Base-by-base conservation (phyloP, 2,888 invertebrate genomes). In the Prenolepis imparis region DNA sequence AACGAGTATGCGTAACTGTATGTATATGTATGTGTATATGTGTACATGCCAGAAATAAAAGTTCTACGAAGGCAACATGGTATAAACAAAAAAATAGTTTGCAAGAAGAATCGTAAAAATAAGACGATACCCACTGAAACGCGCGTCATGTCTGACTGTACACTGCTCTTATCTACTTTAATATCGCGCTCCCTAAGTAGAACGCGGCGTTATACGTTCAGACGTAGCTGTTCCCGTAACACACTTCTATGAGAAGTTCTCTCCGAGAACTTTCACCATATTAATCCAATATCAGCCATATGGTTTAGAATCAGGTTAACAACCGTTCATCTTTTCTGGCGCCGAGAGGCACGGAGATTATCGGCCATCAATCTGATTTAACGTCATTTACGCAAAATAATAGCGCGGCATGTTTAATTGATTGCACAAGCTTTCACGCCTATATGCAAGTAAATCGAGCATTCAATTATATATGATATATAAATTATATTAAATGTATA, bases 181-280 rank as follows among this genome's bases (percentile, higher is more conserved):
- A 88, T 87, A 87, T 89, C 88, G 84, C 85, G 87, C 77, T 83
- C 84, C 74, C 88, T 87, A 90, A 90, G 89, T 90, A 88, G 90
- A 90, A 90, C 89, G 89, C 85, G 86, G 86, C 89, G 86, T 90
- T 90, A 52, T n/a, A 85, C 84, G 84, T 73, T 90, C 87, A 90
- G 88, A 89, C 90, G 81, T 87, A 83, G 84, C 80, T 85, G 90
- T 86, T 90, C 90, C 88, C 87, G 84, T 90, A 90, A 90, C 90
- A 90, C 86, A 90, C 88, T 90, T 90, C 90, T 82, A 85, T 85
- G 81, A 86, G 88, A 84, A 85, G 85, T 87, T 89, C 88, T 86
- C 89, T 88, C 89, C 72, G 86, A 87, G 90, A 87, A 90, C 89
- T 90, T 90, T 90, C 90, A 83, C 89, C 88, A 86, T 90, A 90